These are phyloP conservation scores for Cheilosia grossa DNA, from an alignment of 2,888 invertebrate genomes.

Conservation along the genomic window DNA sequence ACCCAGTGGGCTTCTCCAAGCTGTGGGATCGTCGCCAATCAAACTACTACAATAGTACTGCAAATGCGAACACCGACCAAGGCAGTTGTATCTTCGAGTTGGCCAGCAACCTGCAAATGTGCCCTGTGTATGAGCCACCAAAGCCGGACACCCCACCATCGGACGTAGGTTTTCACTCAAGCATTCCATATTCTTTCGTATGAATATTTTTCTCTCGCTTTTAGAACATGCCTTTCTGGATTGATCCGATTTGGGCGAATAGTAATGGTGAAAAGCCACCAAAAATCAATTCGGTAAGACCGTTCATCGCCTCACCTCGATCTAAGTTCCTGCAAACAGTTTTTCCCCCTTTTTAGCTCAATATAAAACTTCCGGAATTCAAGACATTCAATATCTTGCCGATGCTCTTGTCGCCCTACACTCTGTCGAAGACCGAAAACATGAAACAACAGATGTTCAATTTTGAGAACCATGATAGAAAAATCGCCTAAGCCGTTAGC, in stretches of 20 bases:
- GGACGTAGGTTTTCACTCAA: conserved; percentile 76
- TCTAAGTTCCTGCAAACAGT: background rate
- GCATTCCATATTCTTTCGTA: no score
- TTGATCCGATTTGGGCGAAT: conserved; percentile 82
- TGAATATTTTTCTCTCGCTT: conserved; percentile 1
- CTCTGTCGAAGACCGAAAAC: conserved; percentile 82
- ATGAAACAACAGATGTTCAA: conserved; percentile 81
- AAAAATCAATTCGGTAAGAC: conserved; percentile 77
- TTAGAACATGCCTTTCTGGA: conserved; percentile 82
- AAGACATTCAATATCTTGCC: conserved; percentile 80
- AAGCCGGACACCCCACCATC: conserved; percentile 81
- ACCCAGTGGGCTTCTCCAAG: conserved; percentile 75
- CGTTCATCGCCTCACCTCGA: background rate
- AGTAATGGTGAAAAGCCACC: conserved; percentile 75
- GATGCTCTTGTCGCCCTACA: conserved; percentile 81
- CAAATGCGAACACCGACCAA: conserved; percentile 49
- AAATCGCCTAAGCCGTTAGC: conserved; percentile 79
- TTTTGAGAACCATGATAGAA: conserved; percentile 81
- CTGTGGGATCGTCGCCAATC: conserved; percentile 80
- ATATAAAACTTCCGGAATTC: conserved; percentile 81
- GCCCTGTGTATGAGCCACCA: conserved; percentile 80
- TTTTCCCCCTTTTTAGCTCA: conserved; percentile 77
- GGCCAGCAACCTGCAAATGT: conserved; percentile 77
- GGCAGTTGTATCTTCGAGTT: conserved; percentile 77
- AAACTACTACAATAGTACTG: conserved; percentile 62